Evolutionary conservation across 2,888 invertebrate genomes (phyloP).

Genomic region (Cantharis flavilabris): DNA sequence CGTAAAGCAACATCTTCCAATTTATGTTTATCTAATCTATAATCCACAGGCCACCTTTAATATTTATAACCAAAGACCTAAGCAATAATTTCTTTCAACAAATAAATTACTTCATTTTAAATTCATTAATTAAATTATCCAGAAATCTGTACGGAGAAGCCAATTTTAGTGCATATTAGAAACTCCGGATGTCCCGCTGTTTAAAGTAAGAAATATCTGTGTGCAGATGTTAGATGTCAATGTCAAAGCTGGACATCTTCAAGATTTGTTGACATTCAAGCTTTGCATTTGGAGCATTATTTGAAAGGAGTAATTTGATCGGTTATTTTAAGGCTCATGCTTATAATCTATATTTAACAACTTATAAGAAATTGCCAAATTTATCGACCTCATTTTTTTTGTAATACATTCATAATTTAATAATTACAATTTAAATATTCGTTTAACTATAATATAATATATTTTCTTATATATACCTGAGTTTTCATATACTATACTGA

Average conservation of each 20-base stretch:
- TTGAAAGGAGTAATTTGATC: slow-evolving; percentile 35
- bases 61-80: background rate
- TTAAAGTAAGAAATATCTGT: slow-evolving; percentile 13
- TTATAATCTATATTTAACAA: slow-evolving; percentile 8
- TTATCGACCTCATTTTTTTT: background rate
- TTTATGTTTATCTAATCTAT: background rate
- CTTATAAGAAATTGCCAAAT: background rate
- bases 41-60: background rate
- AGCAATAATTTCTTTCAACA: background rate
- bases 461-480: no score
- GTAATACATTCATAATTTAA: background rate
- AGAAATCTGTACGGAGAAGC: slow-evolving; percentile 9
- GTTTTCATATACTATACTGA: no score
- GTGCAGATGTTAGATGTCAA: slow-evolving; percentile 37
- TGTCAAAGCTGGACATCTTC: slow-evolving; percentile 36
- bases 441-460: no score
- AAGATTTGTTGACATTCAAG: slow-evolving; percentile 35
- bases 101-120: background rate
- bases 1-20: background rate
- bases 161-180: slow-evolving; percentile 22
- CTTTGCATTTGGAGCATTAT: slow-evolving; percentile 34
- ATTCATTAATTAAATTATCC: background rate
- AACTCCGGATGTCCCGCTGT: slow-evolving; percentile 30
- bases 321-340: slow-evolving; percentile 32
- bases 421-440: background rate